A percentile compares a stretch with the other conserved stretches of the same genome.
phyloP scores from a whole-genome alignment of 2,888 invertebrate species.

The Phania funesta region DNA sequence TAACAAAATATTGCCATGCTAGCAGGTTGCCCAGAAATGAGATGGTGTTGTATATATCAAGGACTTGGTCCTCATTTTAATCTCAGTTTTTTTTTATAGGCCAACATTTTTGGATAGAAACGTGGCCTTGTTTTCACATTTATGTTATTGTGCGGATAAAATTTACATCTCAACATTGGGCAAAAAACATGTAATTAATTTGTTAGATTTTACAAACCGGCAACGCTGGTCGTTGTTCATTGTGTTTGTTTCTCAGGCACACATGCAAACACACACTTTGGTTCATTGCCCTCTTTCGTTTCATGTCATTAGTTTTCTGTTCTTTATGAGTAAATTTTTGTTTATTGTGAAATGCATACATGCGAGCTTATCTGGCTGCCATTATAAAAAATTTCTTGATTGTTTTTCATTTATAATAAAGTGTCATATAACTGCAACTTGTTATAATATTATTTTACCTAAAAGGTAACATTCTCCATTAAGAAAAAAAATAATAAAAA shows the following conservation, averaged over 20 bases:
- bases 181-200: no score
- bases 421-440: neutral
- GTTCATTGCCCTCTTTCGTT: slow-evolving; percentile 33
- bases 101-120: no score
- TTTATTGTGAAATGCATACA: slow-evolving; percentile 3
- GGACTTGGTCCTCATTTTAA: no score
- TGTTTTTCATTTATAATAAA: neutral
- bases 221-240: neutral
- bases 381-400: neutral
- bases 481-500: no score
- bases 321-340: neutral
- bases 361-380: neutral
- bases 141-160: no score
- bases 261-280: neutral
- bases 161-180: no score
- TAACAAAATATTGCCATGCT: no score
- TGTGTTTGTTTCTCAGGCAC: neutral
- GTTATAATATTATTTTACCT: neutral
- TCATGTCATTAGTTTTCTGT: neutral
- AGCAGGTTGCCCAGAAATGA: no score
- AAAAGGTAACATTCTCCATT: neutral
- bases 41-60: no score
- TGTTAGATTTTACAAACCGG: no score
- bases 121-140: no score
- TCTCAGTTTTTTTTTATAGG: no score